Evolutionary conservation across 2,113 vertebrate species (phyloP).

Genomic region (Oryzias woworae): DNA sequence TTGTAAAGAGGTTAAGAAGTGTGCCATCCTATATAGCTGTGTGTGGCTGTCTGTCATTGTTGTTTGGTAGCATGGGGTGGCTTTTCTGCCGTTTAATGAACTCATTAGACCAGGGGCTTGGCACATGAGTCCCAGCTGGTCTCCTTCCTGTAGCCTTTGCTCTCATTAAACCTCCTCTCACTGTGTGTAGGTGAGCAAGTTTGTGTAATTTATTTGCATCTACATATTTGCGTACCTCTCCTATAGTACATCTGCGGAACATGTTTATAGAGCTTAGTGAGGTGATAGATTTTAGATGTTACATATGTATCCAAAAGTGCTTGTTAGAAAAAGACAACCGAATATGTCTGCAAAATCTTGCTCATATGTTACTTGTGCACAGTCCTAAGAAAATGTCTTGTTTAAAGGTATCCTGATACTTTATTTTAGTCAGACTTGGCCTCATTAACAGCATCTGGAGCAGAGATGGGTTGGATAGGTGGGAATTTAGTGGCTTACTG

Average conservation of each 20-base stretch:
- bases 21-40: background rate
- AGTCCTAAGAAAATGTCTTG: conserved; percentile 31
- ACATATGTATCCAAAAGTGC: no score
- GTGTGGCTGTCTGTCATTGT: conserved; percentile 4
- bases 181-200: conserved; percentile 1
- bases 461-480: conserved; percentile 29
- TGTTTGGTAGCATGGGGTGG: conserved; percentile 42
- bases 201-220: conserved; percentile 9
- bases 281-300: no score
- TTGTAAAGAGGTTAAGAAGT: conserved; percentile 9
- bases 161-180: conserved; percentile 28
- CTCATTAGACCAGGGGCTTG: conserved; percentile 57
- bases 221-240: background rate
- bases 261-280: no score
- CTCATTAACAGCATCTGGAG: conserved; percentile 40
- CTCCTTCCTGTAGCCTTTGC: conserved; percentile 37
- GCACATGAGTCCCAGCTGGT: conserved; percentile 64
- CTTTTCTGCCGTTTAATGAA: conserved; percentile 45
- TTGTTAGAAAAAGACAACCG: no score
- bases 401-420: conserved; percentile 50
- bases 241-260: no score
- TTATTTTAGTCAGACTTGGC: conserved; percentile 8
- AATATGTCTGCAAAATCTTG: no score
- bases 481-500: conserved; percentile 41
- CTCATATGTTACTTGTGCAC: background rate